These are phyloP conservation scores for Cylas formicarius DNA, from an alignment of 1,140 invertebrate genomes.

Conservation along the genomic window DNA sequence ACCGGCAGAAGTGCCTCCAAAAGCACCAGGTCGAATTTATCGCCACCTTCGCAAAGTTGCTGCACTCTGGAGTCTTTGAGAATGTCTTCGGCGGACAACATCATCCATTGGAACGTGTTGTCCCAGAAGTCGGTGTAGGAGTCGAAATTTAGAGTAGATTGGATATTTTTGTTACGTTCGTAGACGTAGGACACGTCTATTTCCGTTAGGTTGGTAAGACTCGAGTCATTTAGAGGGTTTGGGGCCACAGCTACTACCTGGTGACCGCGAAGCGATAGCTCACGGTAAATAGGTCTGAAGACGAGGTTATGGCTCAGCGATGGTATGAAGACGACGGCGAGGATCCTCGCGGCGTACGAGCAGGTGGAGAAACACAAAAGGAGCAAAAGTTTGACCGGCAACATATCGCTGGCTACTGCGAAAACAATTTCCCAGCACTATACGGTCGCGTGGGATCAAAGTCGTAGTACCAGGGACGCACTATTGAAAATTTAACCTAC, in stretches of 20 bases:
- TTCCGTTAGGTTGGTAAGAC: slow-evolving; percentile 20
- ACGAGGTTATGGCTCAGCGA: slow-evolving; percentile 51
- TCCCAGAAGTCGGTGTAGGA: neutral
- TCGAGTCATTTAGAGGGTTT: slow-evolving; percentile 20
- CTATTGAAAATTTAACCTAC: no score
- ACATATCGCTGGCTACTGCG: no score
- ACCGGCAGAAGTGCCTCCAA: neutral
- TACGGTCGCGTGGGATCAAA: no score
- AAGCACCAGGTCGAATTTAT: neutral
- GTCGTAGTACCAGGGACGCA: no score
- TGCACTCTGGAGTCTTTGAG: neutral
- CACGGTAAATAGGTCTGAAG: slow-evolving; percentile 36
- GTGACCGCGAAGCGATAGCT: slow-evolving; percentile 23
- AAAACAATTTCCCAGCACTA: no score
- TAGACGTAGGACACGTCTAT: slow-evolving; percentile 19
- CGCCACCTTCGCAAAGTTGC: neutral
- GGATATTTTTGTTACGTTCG: no score
- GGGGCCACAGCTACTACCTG: slow-evolving; percentile 20
- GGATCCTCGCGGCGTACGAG: slow-evolving; percentile 46
- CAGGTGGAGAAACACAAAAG: no score
- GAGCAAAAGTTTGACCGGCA: no score
- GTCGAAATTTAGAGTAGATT: no score
- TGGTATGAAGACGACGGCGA: slow-evolving; percentile 43
- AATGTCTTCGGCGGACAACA: neutral
- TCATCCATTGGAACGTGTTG: neutral